These are phyloP conservation scores for Paracentrotus lividus DNA, from an alignment of 53 echinoderm and acorn worm genomes.

Conservation along the genomic window DNA sequence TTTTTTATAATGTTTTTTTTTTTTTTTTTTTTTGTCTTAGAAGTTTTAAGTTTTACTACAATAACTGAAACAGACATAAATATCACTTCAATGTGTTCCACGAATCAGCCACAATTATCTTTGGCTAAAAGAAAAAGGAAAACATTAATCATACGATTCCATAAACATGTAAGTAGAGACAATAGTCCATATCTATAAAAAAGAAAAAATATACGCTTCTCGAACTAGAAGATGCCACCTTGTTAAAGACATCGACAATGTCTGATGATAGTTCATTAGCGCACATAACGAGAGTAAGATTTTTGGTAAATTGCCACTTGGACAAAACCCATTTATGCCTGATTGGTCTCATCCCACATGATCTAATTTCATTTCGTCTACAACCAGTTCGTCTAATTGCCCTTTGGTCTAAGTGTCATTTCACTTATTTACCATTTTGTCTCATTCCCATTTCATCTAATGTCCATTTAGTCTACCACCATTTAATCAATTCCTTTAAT, in stretches of 20 bases:
- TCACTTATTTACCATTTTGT: too few species aligned
- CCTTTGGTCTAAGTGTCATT: too few species aligned
- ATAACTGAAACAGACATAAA: conserved; percentile 60
- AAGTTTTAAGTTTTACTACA: background rate
- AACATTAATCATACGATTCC: conserved; percentile 26
- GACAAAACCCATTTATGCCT: too few species aligned
- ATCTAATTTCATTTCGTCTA: too few species aligned
- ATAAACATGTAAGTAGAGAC: conserved; percentile 9
- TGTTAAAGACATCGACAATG: background rate
- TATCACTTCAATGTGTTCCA: conserved; percentile 47
- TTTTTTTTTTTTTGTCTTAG: conserved; percentile 17
- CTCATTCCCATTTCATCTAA: too few species aligned
- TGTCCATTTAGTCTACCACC: too few species aligned
- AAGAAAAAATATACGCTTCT: background rate
- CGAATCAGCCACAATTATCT: conserved; percentile 44
- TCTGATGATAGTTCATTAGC: conserved; percentile 23
- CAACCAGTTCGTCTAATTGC: too few species aligned
- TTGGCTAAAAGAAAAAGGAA: conserved; percentile 61
- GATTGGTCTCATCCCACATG: too few species aligned
- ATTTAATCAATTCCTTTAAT: too few species aligned
- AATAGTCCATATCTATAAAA: conserved; percentile 1
- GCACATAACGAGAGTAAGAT: background rate
- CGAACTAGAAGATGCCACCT: background rate
- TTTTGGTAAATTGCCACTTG: too few species aligned
- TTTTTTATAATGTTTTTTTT: too few species aligned